These are phyloP conservation scores for Cheilosia grossa DNA, from an alignment of 2,888 invertebrate species.

Conservation along the genomic window DNA sequence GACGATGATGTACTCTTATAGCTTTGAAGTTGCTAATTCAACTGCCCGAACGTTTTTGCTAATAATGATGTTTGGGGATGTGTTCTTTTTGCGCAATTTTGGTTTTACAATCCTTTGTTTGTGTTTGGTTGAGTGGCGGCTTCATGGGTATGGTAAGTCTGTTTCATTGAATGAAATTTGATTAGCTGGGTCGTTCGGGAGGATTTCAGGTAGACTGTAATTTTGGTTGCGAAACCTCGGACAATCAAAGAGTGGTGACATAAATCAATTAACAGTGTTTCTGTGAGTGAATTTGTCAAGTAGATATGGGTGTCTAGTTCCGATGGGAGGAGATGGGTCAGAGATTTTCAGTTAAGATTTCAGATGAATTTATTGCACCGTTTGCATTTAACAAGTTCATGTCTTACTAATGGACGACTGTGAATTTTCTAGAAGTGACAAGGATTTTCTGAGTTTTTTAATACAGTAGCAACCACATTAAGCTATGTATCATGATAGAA, in stretches of 20 bases:
- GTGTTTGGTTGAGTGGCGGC: slow-evolving; percentile 25
- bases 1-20: slow-evolving; percentile 12
- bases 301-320: too few relatives aligned
- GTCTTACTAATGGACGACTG: too few relatives aligned
- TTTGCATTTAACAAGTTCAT: too few relatives aligned
- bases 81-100: slow-evolving; percentile 1
- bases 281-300: too few relatives aligned
- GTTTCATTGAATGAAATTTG: slow-evolving; percentile 34
- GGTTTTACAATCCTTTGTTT: slow-evolving; percentile 34
- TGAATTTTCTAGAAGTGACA: too few relatives aligned
- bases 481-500: too few relatives aligned
- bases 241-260: neutral
- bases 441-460: too few relatives aligned
- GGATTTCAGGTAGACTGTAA: slow-evolving; percentile 31
- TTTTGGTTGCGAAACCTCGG: neutral
- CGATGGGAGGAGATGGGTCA: too few relatives aligned
- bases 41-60: slow-evolving; percentile 50
- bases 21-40: slow-evolving; percentile 60
- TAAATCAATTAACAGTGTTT: neutral
- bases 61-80: slow-evolving; percentile 35
- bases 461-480: too few relatives aligned
- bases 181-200: slow-evolving; percentile 21
- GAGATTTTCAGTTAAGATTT: too few relatives aligned
- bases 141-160: neutral
- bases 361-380: too few relatives aligned